phyloP scores from a whole-genome alignment of 2,113 vertebrate genomes.

The Microtus pennsylvanicus region DNA sequence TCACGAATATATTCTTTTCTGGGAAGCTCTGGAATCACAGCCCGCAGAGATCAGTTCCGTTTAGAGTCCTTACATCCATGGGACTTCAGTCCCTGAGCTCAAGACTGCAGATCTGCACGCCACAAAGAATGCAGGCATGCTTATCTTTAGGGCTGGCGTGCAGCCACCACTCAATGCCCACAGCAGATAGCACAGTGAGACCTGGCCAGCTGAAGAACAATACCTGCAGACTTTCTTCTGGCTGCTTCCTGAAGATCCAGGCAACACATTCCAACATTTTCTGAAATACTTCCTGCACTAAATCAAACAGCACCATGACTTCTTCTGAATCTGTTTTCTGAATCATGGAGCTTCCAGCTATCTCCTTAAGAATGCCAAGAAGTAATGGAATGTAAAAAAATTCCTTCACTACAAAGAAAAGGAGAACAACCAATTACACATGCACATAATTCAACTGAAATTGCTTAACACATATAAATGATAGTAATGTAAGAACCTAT shows the following conservation, averaged over 20 bases:
- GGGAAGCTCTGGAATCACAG: background rate
- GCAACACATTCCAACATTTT: constrained; percentile 92
- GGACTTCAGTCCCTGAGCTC: background rate
- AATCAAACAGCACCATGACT: constrained; percentile 81
- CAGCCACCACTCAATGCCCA: too few relatives aligned
- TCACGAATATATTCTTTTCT: background rate
- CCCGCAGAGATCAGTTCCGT: too few relatives aligned
- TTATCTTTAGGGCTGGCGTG: too few relatives aligned
- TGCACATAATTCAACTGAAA: background rate
- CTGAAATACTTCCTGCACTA: constrained; percentile 93
- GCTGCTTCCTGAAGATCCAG: constrained; percentile 86
- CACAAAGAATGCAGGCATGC: background rate
- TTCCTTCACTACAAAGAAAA: constrained; percentile 88
- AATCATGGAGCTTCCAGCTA: constrained; percentile 84
- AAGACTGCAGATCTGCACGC: background rate
- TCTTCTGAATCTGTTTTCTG: constrained; percentile 81
- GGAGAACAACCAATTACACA: background rate
- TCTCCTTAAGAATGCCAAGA: constrained; percentile 90
- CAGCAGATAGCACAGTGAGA: background rate
- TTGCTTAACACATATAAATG: background rate
- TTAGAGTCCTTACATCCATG: background rate
- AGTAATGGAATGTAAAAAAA: constrained; percentile 88
- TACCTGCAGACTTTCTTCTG: constrained; percentile 91
- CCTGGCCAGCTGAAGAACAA: background rate
- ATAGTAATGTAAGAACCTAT: background rate